phyloP scores from a whole-genome alignment of 2,888 invertebrate genomes.

The Drosophila peninsularis region DNA sequence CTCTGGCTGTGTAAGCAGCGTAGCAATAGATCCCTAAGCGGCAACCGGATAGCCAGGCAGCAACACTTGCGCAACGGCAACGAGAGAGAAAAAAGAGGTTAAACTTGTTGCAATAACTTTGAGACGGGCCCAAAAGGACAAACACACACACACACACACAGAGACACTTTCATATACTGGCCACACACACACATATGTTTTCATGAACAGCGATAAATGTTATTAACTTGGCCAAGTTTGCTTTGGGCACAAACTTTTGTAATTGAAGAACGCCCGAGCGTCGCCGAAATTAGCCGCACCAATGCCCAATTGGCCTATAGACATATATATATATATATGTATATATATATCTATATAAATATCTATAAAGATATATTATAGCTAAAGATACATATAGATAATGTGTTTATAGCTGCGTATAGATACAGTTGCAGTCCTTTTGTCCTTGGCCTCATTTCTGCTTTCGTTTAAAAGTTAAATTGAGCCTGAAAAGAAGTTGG shows the following conservation, averaged over 20 bases:
- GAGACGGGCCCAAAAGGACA: conserved; percentile 38
- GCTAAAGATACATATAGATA: neutral
- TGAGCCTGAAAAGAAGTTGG: conserved; percentile 11
- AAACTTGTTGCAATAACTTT: conserved; percentile 75
- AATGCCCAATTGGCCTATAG: conserved; percentile 52
- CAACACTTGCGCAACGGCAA: conserved; percentile 30
- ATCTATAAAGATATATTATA: too few relatives aligned
- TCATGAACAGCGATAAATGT: conserved; percentile 69
- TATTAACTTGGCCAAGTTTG: conserved; percentile 69
- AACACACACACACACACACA: conserved; percentile 2
- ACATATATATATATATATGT: neutral
- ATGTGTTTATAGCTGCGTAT: neutral
- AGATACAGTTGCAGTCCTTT: neutral
- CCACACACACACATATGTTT: conserved; percentile 41
- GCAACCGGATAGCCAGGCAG: conserved; percentile 50
- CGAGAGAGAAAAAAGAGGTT: conserved; percentile 47
- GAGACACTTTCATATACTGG: neutral
- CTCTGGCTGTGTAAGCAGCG: conserved; percentile 7
- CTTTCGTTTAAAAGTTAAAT: conserved; percentile 14
- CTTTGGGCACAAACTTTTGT: conserved; percentile 64
- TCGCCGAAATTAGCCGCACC: conserved; percentile 53
- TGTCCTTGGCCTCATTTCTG: neutral
- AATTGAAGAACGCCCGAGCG: conserved; percentile 67
- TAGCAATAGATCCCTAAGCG: conserved; percentile 45
- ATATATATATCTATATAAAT: neutral